Conservation (phyloP, 2,797 vertebrate genomes). For the Anniella stebbinsi region DNA sequence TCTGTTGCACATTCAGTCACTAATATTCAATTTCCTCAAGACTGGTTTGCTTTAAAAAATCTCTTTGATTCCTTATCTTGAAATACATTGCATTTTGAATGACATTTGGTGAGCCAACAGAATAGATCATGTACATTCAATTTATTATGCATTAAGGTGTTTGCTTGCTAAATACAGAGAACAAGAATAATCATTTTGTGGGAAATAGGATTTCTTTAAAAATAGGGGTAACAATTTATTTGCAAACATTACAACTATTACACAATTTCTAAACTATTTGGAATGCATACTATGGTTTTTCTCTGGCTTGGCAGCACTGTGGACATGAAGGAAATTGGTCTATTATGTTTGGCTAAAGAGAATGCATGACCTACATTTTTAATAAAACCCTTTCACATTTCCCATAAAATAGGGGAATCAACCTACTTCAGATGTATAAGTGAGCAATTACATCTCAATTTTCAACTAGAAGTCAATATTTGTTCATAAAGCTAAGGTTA, state of each 20-base stretch:
- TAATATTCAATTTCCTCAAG: constrained; percentile 9
- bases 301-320: neutral
- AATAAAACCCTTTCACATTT: neutral
- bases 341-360: neutral
- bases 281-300: neutral
- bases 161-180: fast-evolving
- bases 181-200: neutral
- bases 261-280: neutral
- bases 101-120: neutral
- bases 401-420: neutral
- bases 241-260: neutral
- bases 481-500: neutral
- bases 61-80: neutral
- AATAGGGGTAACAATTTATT: neutral
- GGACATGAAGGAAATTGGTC: neutral
- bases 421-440: neutral
- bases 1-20: neutral
- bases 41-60: neutral
- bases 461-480: neutral
- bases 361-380: neutral
- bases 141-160: neutral
- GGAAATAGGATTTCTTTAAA: neutral
- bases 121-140: neutral
- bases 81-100: neutral
- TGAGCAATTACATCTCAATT: neutral